phyloP scores from a whole-genome alignment of 2,113 vertebrate genomes.

The Saccopteryx bilineata region DNA sequence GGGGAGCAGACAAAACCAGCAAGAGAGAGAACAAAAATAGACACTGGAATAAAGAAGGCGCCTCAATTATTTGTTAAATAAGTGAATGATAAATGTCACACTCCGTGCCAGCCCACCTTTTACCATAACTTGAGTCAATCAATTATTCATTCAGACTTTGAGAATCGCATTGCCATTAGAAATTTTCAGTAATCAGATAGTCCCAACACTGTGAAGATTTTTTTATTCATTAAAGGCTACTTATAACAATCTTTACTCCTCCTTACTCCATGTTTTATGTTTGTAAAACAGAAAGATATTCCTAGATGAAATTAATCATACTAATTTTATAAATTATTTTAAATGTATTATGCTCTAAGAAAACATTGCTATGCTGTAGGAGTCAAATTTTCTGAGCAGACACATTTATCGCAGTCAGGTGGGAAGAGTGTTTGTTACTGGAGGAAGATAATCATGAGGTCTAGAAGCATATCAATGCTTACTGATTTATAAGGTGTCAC shows the following conservation, averaged over 20 bases:
- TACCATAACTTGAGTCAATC: not conserved
- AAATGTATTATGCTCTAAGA: not conserved
- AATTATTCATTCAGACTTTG: slow-evolving; percentile 29
- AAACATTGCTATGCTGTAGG: not conserved
- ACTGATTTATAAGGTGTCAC: slow-evolving; percentile 52
- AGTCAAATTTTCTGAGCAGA: not conserved
- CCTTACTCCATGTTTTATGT: not conserved
- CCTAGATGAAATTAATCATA: slow-evolving; percentile 20
- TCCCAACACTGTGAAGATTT: not conserved
- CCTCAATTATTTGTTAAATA: not conserved
- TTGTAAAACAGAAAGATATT: not conserved
- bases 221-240: not conserved
- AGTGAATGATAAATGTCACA: not conserved
- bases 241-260: not conserved
- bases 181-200: not conserved
- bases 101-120: not conserved
- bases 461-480: not conserved
- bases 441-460: not conserved
- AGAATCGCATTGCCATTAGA: slow-evolving; percentile 32
- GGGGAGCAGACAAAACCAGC: not conserved
- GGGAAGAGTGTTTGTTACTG: not conserved
- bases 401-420: not conserved
- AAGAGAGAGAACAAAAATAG: not conserved
- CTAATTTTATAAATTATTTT: slow-evolving; percentile 43
- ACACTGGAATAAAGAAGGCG: not conserved